Base-by-base conservation (phyloP, 2,888 invertebrate genomes). In the Melieria omissa region DNA sequence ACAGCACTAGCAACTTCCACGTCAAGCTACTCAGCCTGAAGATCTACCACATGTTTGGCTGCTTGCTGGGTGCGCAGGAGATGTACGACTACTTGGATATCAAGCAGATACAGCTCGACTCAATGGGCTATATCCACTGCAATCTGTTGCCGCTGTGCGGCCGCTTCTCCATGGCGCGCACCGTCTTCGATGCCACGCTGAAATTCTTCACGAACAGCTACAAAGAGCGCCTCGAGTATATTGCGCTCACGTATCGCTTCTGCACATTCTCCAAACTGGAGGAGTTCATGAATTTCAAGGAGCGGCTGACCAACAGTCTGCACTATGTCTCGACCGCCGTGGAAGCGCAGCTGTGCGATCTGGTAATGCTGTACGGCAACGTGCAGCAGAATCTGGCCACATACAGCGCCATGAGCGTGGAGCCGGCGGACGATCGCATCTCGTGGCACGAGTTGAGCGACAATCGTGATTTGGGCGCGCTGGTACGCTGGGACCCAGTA, bases 91-190 rank as follows among this genome's bases (percentile, higher is more conserved):
- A 90, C 68, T 88, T 98, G 82, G 97, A 98, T 83, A 90, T 96
- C 72, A 98, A 98, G 87, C 96, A 98, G 87, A 92, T 98, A 79
- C 97, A 97, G 87, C 89, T 97, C 83, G 96, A 97, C 86, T 95
- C 97, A 0, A 88, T 98, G 85, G 96, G 97, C 77, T 95, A 95
- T 88, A 88, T 94, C 74, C 93, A 95, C 87, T 91, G 92, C 76
- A 93, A 93, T 76, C 90, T 94, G 67, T 88, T 96, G 70, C 89
- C 92, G 29, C 89, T 93, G 8, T 90, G 91, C 54, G 95, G 94
- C 7, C 91, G 93, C 61, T 91, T 93, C 79, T 88, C 90, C 1
- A 88, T 92, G 29, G 93, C 94, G 14, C 89, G 92, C 68, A 89
- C 90, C 71, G 89, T 94, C 74, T 91, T 93, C 74, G 92, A 94